Evolutionary conservation across 2,888 invertebrate genomes (phyloP).

Genomic region (Calephelis perditalis): DNA sequence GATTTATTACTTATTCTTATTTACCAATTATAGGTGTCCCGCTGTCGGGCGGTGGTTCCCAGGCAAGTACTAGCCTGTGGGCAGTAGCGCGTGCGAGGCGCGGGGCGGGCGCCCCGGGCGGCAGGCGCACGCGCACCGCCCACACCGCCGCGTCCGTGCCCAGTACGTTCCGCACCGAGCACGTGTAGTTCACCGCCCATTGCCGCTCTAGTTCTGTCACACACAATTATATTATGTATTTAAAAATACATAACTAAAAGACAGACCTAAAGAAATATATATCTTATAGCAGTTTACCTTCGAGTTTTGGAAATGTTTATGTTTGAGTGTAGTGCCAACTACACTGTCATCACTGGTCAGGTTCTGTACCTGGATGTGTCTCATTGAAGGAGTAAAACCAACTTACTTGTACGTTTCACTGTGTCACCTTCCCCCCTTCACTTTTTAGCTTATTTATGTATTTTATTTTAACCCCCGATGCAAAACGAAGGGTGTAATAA

Average conservation of each 20-base stretch:
- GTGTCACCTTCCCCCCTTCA: too few species aligned
- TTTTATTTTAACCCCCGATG: too few species aligned
- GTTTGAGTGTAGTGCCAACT: too few species aligned
- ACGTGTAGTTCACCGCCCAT: conserved; percentile 85
- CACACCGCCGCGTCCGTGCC: conserved; percentile 88
- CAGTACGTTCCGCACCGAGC: conserved; percentile 85
- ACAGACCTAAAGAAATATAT: too few species aligned
- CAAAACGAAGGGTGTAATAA: too few species aligned
- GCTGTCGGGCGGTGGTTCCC: conserved; percentile 71
- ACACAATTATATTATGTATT: background rate
- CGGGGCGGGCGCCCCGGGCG: conserved; percentile 81
- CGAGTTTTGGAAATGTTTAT: too few species aligned
- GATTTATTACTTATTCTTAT: background rate
- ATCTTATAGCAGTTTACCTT: too few species aligned
- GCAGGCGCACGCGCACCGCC: conserved; percentile 67
- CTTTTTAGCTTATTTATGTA: too few species aligned
- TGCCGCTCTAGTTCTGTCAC: conserved; percentile 78
- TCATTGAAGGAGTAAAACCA: too few species aligned
- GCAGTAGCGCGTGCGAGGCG: conserved; percentile 76
- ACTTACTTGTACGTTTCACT: too few species aligned
- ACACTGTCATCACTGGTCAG: too few species aligned
- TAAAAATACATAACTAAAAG: background rate
- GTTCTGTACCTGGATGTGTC: too few species aligned
- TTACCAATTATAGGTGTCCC: conserved; percentile 43
- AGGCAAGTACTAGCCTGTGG: conserved; percentile 76